Conservation (phyloP, 2,797 vertebrate genomes). For the Malurus splendens region DNA sequence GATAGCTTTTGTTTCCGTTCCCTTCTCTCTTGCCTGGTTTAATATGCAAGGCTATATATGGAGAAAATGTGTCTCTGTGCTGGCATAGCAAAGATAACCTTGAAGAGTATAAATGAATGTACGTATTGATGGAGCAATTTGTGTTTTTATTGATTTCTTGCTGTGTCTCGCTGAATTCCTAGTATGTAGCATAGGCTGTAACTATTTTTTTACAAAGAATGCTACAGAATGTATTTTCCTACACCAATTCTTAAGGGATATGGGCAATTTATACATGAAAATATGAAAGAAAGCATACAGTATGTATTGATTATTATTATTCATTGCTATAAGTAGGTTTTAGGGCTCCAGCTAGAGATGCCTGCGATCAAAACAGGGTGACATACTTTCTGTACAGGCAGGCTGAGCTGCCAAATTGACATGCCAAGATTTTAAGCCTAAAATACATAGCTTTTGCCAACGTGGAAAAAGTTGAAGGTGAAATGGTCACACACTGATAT, state of each 20-base stretch:
- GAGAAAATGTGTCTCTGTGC: constrained; percentile 58
- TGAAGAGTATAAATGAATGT: constrained; percentile 69
- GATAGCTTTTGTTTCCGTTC: constrained; percentile 61
- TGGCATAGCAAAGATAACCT: constrained; percentile 69
- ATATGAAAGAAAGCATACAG: constrained; percentile 2
- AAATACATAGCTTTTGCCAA: neutral
- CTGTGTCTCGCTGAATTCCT: constrained; percentile 57
- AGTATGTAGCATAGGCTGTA: constrained; percentile 51
- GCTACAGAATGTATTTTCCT: constrained; percentile 38
- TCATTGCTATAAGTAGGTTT: constrained; percentile 27
- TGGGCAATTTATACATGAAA: constrained; percentile 41
- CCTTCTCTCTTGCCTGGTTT: constrained; percentile 43
- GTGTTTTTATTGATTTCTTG: constrained; percentile 71
- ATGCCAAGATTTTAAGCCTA: neutral
- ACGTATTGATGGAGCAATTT: constrained; percentile 73
- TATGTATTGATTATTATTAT: constrained; percentile 45
- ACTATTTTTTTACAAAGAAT: constrained; percentile 58
- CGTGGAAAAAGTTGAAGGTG: neutral
- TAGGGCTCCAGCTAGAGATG: neutral
- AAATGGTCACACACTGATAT: neutral
- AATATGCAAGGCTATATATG: constrained; percentile 49
- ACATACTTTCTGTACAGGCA: neutral
- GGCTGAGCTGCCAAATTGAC: neutral
- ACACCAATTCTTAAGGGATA: constrained; percentile 29
- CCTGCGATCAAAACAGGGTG: neutral